Evolutionary conservation across 37 sponge, comb jelly and placozoan genomes (phyloP).

Genomic region (Crambe crambe): DNA sequence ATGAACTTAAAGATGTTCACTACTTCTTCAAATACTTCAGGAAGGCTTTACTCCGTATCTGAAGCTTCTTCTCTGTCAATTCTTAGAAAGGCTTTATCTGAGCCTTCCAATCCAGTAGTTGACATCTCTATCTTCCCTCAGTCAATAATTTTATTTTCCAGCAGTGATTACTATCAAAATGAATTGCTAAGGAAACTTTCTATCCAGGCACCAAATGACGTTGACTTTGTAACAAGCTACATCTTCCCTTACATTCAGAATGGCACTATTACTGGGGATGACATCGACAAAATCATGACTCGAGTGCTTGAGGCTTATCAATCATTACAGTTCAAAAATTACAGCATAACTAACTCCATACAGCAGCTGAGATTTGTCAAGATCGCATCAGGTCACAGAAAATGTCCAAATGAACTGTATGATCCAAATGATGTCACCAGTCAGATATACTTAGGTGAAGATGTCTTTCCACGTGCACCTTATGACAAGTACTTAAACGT

Average conservation of each 20-base stretch:
- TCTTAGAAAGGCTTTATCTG: neutral
- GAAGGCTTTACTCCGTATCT: too few relatives aligned
- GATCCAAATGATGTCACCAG: constrained; percentile 7
- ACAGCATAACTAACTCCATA: neutral
- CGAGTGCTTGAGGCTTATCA: constrained; percentile 5
- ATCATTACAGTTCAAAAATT: too few relatives aligned
- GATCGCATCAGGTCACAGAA: neutral
- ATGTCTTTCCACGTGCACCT: constrained; percentile 38
- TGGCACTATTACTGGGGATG: neutral
- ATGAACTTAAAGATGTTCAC: too few relatives aligned
- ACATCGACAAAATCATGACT: constrained; percentile 21
- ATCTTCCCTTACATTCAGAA: constrained; percentile 22
- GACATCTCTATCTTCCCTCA: constrained; percentile 7
- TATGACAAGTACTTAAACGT: neutral
- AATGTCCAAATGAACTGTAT: neutral
- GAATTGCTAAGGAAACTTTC: constrained; percentile 3
- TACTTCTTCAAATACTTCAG: neutral
- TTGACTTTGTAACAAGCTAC: too few relatives aligned
- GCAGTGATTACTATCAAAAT: neutral
- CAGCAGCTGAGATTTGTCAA: constrained; percentile 4
- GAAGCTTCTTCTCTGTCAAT: neutral
- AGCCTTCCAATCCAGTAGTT: neutral
- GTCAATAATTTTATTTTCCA: constrained; percentile 6
- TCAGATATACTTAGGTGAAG: constrained; percentile 25
- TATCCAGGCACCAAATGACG: neutral